Conservation (phyloP, 2,888 invertebrate genomes). For the Incurvaria masculella region DNA sequence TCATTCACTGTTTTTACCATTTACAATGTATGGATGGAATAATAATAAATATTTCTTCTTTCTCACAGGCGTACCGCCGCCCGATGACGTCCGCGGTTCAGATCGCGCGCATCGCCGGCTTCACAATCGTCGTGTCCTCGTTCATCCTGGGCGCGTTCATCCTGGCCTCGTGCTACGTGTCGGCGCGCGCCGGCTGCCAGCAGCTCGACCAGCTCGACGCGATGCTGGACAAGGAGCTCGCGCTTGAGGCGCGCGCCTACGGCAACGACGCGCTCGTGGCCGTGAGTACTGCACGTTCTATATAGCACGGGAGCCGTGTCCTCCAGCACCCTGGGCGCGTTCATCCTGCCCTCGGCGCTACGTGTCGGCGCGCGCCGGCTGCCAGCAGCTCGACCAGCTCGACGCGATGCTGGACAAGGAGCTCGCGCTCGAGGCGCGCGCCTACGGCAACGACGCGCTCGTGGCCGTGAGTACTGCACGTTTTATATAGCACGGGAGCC, state of each 20-base stretch:
- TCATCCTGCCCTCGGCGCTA: constrained; percentile 82
- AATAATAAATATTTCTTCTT: no score
- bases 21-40: no score
- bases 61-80: constrained; percentile 71
- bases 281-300: constrained; percentile 63
- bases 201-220: constrained; percentile 68
- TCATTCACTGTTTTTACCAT: no score
- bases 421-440: constrained; percentile 62
- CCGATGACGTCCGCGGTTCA: constrained; percentile 75
- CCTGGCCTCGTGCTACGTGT: constrained; percentile 79
- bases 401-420: constrained; percentile 66
- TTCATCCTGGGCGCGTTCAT: constrained; percentile 80
- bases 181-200: constrained; percentile 76
- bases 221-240: constrained; percentile 65
- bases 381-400: constrained; percentile 70
- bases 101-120: constrained; percentile 81
- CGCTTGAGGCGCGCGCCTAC: constrained; percentile 59
- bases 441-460: constrained; percentile 60
- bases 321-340: constrained; percentile 76
- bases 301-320: constrained; percentile 78
- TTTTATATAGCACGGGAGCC: no score
- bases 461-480: constrained; percentile 65
- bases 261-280: constrained; percentile 65
- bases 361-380: constrained; percentile 77
- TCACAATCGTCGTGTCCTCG: constrained; percentile 77